phyloP scores from a whole-genome alignment of 1,140 invertebrate genomes.

The Drosophila lowei region DNA sequence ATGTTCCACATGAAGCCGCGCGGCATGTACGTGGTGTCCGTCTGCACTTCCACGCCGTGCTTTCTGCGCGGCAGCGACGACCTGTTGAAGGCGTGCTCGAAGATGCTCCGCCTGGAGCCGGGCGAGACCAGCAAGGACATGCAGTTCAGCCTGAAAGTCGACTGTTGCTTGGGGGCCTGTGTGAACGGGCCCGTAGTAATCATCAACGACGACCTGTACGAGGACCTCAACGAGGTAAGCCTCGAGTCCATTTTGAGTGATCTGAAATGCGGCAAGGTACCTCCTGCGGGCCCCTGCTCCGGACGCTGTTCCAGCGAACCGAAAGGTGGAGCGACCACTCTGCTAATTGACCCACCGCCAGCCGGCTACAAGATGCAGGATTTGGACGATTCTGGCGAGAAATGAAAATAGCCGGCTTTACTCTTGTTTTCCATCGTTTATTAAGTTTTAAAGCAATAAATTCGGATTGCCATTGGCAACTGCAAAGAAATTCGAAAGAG shows the following conservation, averaged over 20 bases:
- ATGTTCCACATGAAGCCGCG: constrained; percentile 48
- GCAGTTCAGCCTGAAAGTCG: constrained; percentile 39
- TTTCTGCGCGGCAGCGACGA: constrained; percentile 39
- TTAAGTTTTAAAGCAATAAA: constrained; percentile 54
- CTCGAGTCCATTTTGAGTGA: constrained; percentile 14
- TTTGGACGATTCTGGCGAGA: constrained; percentile 7
- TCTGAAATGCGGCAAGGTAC: constrained; percentile 8
- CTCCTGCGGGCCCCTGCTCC: constrained; percentile 20
- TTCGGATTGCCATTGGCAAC: constrained; percentile 23
- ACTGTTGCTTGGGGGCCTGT: constrained; percentile 50
- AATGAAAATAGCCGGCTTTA: constrained; percentile 5
- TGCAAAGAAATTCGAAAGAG: neutral
- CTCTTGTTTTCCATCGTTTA: constrained; percentile 2
- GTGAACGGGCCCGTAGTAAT: constrained; percentile 46
- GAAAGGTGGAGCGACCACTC: constrained; percentile 6
- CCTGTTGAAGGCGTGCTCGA: constrained; percentile 21
- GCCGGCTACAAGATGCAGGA: constrained; percentile 41
- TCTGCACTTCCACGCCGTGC: constrained; percentile 50
- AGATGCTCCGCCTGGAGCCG: constrained; percentile 11
- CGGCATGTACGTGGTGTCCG: constrained; percentile 20
- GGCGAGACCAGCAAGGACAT: constrained; percentile 45
- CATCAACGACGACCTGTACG: constrained; percentile 57
- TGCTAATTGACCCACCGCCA: constrained; percentile 22
- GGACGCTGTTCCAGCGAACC: constrained; percentile 42
- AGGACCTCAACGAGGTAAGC: constrained; percentile 36